phyloP scores from a whole-genome alignment of 2,113 vertebrate species.

The Perca schrenkii region DNA sequence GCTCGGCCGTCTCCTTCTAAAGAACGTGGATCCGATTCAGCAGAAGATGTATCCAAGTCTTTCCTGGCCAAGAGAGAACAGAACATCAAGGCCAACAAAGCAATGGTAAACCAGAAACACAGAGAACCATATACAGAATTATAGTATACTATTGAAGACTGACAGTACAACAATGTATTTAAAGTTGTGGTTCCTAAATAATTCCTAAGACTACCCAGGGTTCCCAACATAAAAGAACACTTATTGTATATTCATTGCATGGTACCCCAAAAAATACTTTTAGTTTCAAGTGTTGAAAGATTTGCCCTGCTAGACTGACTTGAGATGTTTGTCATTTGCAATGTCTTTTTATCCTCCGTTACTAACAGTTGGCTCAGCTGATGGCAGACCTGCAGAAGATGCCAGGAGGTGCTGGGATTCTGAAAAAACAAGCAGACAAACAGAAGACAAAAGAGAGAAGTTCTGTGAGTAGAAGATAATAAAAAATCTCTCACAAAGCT shows the following conservation, averaged over 20 bases:
- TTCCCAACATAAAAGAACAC: not conserved
- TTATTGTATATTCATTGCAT: not conserved
- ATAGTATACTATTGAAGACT: not conserved
- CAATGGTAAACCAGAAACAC: conserved; percentile 76
- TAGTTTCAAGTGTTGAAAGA: not conserved
- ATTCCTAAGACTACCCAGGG: not conserved
- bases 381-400: conserved; percentile 86
- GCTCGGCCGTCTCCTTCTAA: not conserved
- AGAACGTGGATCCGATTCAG: conserved; percentile 48
- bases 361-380: conserved; percentile 81
- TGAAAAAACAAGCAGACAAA: conserved; percentile 60
- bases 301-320: not conserved
- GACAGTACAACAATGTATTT: not conserved
- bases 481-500: not conserved
- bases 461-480: conserved; percentile 58
- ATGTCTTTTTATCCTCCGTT: not conserved
- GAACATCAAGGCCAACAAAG: conserved; percentile 86
- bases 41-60: conserved; percentile 34
- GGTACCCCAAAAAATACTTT: not conserved
- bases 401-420: conserved; percentile 66
- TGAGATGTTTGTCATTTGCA: not conserved
- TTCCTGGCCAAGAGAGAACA: conserved; percentile 80
- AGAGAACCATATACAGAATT: not conserved
- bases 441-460: conserved; percentile 49
- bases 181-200: not conserved